A percentile compares a stretch with the other conserved stretches of the same genome.
These are phyloP conservation scores for Drosophila auraria DNA, from an alignment of 1,140 invertebrate species.

Conservation along the genomic window DNA sequence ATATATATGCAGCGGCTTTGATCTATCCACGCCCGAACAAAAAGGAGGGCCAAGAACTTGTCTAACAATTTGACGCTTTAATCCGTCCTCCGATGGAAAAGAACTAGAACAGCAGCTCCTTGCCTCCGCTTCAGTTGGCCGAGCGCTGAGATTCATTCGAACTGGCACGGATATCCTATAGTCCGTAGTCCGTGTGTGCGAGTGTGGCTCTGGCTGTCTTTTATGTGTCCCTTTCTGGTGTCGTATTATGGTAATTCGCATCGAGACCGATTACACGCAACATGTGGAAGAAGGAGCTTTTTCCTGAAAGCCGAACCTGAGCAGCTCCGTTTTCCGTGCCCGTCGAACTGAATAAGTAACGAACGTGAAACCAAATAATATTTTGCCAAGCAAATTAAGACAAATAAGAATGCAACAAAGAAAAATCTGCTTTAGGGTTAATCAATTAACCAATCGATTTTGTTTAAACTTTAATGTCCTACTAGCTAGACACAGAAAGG, in stretches of 20 bases:
- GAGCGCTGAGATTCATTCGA: conserved; percentile 59
- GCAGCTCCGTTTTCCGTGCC: not conserved
- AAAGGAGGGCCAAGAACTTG: conserved; percentile 31
- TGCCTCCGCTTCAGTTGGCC: conserved; percentile 57
- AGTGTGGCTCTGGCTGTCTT: conserved; percentile 14
- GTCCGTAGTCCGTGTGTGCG: conserved; percentile 1
- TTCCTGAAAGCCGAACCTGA: conserved; percentile 7
- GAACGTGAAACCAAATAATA: conserved; percentile 9
- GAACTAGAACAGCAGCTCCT: conserved; percentile 38
- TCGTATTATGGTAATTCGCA: conserved; percentile 82
- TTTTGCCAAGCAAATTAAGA: conserved; percentile 8
- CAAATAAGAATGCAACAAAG: not conserved
- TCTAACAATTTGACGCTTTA: conserved; percentile 79
- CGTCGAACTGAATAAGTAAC: not conserved
- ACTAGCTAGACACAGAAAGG: no score
- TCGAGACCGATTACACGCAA: conserved; percentile 76
- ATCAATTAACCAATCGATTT: not conserved
- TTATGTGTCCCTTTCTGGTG: conserved; percentile 53
- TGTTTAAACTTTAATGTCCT: not conserved
- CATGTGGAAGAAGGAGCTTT: conserved; percentile 64
- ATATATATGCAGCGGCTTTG: conserved; percentile 58
- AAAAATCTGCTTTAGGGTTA: not conserved
- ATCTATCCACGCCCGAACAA: conserved; percentile 52
- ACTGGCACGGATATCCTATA: conserved; percentile 17
- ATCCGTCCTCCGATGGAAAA: conserved; percentile 49